Base-by-base conservation (phyloP, 2,888 invertebrate species). In the Petrolisthes cinctipes region DNA sequence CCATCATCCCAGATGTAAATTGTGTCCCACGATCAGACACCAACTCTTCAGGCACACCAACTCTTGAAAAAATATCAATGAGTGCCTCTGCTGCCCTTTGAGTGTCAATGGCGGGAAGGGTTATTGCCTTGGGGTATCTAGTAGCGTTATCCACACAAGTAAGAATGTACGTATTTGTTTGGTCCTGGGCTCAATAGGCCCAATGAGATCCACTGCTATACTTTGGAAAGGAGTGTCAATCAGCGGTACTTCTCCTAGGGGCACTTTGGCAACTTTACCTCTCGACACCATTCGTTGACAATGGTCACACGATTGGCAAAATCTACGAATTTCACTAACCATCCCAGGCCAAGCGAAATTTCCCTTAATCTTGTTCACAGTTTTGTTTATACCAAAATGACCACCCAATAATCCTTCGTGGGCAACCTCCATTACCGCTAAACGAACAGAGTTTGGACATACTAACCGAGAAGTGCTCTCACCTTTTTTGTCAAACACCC, bases 191-290 rank as follows among this genome's bases (percentile, higher is more conserved):
- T 68, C 68, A 20, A 86, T 23, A n/a, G 82, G 86, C 4, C 86
- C 86, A 9, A 82, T 54, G 0, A 82, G 0, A 37, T 86, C 86
- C 17, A 86, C 73, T 7, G 86, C 82, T 51, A 86, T 73, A 56
- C 86, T 68, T 53, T 81, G 53, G 56, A 86, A 86, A 9, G 86
- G 86, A 4, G 73, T 71, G 23, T 54, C 73, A 54, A 82, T 82
- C 11, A 86, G 23, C 0, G 73, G 73, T 20, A 71, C 54, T 20
- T 68, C 56, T 9, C 23, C 56, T 57, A 85, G 7, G 17, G 80
- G 85, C 0, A 81, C 73, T 80, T 81, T 80, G 2, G 17, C 53
- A 4, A 54, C 20, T 2, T 68, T 81, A 11, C 66, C 82, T 68
- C 37, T 51, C 6, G 66, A 37, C 0, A 82, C 51, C 37, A 11